Evolutionary conservation across 2,888 invertebrate genomes (phyloP), one percentile per base, ranked within the genome.

Genomic region (Drosophila anceps): DNA sequence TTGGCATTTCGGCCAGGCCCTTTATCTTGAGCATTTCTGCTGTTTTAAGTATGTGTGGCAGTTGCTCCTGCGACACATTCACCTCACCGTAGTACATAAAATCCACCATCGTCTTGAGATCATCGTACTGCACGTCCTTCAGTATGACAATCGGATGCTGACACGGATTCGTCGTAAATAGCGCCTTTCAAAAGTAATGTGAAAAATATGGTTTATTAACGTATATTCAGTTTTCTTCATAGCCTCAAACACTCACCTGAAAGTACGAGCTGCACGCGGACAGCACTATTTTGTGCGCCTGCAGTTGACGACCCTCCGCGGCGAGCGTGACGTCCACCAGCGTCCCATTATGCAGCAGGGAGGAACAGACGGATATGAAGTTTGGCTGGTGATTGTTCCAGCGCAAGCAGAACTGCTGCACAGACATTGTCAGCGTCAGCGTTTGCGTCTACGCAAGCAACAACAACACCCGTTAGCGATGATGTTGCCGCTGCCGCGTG

Each of bases 381-480:
- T 98, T 98, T 59, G 97, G 97, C 92, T 97, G 97, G 94, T 98
- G 98, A 94, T 98, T 97, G 94, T 98, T 98, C 98, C 98, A 98
- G 88, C 97, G 93, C 85, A 97, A 93, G 91, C 96, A 96, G 92
- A 96, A 97, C 90, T 97, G 96, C 92, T 96, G 96, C 90, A 95
- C 94, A 78, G 95, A 94, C 96, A 95, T 96, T 93, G 69, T 89
- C 57, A 61, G 57, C 62, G 65, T 73, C 73, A 48, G 50, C 59
- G 69, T 69, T 64, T 27, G 37, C 63, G 63, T 33, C 76, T 66
- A 65, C 73, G 62, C 62, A 37, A 68, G 60, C 76, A 74, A 71
- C 81, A 74, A 71, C 81, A 72, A 81, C 72, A 81, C 64, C 59
- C 64, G 69, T 63, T 29, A 53, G 39, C 62, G 63, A 57, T 51